Evolutionary conservation across 2,888 invertebrate species (phyloP).

Genomic region (Acanthoscelides obtectus): DNA sequence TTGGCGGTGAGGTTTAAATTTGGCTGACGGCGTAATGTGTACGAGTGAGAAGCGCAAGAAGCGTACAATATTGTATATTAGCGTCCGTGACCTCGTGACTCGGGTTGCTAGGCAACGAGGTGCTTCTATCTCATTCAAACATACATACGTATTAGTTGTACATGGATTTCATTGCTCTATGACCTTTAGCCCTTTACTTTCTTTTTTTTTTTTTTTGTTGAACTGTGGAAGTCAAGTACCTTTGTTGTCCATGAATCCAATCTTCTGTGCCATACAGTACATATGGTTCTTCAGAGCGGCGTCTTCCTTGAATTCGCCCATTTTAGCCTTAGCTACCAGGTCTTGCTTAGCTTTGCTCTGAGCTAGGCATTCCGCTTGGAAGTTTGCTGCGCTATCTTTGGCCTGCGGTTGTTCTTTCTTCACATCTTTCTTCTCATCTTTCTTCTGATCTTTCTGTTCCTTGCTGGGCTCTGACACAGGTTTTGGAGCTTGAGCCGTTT

Average conservation of each 20-base stretch:
- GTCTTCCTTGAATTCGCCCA: conserved; percentile 27
- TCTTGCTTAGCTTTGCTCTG: conserved; percentile 24
- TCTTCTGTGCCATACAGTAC: conserved; percentile 30
- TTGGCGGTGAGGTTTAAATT: too few species aligned
- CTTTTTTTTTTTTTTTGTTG: too few species aligned
- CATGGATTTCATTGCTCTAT: too few species aligned
- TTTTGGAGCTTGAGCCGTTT: background rate
- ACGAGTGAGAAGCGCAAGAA: too few species aligned
- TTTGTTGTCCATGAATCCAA: conserved; percentile 29
- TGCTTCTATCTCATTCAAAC: too few species aligned
- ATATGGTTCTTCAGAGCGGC: conserved; percentile 26
- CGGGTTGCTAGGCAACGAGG: too few species aligned
- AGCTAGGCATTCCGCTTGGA: conserved; percentile 26
- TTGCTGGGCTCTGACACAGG: background rate
- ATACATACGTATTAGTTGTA: too few species aligned
- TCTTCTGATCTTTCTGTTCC: background rate
- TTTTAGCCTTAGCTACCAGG: conserved; percentile 25
- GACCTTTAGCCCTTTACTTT: too few species aligned
- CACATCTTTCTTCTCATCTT: background rate
- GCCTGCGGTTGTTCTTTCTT: background rate
- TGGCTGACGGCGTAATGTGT: too few species aligned
- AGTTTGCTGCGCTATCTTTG: background rate
- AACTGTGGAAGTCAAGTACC: too few species aligned
- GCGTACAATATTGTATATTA: too few species aligned
- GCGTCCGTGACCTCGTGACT: too few species aligned